A percentile compares a stretch with the other conserved stretches of the same genome.
phyloP scores from a whole-genome alignment of 2,113 vertebrate species.

The Microcebus jonahi region DNA sequence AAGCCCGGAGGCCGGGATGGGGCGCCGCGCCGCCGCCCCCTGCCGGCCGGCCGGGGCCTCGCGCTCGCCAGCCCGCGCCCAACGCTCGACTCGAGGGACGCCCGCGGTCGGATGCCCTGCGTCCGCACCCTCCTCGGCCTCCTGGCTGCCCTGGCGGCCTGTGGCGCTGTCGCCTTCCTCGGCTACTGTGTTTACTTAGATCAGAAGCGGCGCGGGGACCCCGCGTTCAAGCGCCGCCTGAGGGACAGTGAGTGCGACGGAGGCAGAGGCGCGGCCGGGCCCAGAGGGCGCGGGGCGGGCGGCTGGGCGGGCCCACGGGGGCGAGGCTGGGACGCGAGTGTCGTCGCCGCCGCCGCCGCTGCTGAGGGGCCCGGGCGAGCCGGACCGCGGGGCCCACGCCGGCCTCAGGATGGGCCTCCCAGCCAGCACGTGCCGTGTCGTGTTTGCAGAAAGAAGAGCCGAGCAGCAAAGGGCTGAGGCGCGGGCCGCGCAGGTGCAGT shows the following conservation, averaged over 20 bases:
- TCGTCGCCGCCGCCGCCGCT: too few relatives aligned
- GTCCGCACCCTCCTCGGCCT: not conserved
- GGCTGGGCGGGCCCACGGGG: rapidly evolving
- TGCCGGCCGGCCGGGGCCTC: not conserved
- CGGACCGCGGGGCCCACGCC: not conserved
- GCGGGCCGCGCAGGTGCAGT: slow-evolving; percentile 51
- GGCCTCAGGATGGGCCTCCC: not conserved
- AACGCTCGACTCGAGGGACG: slow-evolving; percentile 6
- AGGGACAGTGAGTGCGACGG: slow-evolving; percentile 74
- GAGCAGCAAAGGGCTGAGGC: not conserved
- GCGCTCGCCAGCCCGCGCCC: not conserved
- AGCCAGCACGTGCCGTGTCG: not conserved
- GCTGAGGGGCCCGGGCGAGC: not conserved
- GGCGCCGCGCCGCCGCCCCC: not conserved
- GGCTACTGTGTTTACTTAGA: slow-evolving; percentile 77
- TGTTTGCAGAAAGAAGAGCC: slow-evolving; percentile 72
- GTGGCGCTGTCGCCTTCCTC: slow-evolving; percentile 60
- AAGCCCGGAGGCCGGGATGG: not conserved
- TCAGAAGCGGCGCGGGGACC: slow-evolving; percentile 58
- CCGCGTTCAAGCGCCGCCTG: slow-evolving; percentile 63
- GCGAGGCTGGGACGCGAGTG: not conserved
- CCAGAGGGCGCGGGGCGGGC: not conserved
- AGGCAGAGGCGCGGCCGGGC: not conserved
- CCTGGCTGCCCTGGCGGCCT: slow-evolving; percentile 38
- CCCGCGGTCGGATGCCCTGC: slow-evolving; percentile 46